These are phyloP conservation scores for Aeoliscus strigatus DNA, from an alignment of 2,797 vertebrate species.

Conservation along the genomic window DNA sequence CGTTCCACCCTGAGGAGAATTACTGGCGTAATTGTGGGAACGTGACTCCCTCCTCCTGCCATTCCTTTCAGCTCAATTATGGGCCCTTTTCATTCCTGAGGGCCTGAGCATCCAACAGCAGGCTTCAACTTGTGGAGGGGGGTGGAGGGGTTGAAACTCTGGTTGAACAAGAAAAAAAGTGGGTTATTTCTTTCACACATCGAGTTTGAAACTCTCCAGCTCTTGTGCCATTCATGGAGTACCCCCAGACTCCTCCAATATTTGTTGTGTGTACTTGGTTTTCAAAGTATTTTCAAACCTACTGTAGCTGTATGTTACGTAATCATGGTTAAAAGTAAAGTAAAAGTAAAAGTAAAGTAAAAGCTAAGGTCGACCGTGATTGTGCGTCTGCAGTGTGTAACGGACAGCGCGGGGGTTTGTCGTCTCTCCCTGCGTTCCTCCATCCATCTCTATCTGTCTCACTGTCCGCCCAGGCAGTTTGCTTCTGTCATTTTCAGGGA, in stretches of 20 bases:
- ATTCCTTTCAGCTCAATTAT: constrained; percentile 52
- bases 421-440: constrained; percentile 24
- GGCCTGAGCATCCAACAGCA: constrained; percentile 70
- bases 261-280: no score
- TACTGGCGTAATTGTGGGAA: constrained; percentile 22
- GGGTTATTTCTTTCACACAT: constrained; percentile 29
- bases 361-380: no score
- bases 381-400: no score
- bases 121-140: constrained; percentile 82
- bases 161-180: constrained; percentile 73
- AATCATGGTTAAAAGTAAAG: no score
- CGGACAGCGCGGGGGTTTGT: no score
- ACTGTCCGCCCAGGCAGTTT: constrained; percentile 36
- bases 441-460: constrained; percentile 42
- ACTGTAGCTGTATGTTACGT: no score
- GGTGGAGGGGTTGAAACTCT: constrained; percentile 76
- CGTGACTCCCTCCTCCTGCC: constrained; percentile 52
- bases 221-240: no score
- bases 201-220: no score
- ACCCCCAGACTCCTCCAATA: no score
- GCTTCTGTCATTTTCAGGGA: constrained; percentile 33
- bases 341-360: no score
- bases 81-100: constrained; percentile 39
- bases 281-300: no score
- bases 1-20: constrained; percentile 10